Evolutionary conservation across 2,797 vertebrate genomes (phyloP).

Genomic region (Gymnothorax javanicus): DNA sequence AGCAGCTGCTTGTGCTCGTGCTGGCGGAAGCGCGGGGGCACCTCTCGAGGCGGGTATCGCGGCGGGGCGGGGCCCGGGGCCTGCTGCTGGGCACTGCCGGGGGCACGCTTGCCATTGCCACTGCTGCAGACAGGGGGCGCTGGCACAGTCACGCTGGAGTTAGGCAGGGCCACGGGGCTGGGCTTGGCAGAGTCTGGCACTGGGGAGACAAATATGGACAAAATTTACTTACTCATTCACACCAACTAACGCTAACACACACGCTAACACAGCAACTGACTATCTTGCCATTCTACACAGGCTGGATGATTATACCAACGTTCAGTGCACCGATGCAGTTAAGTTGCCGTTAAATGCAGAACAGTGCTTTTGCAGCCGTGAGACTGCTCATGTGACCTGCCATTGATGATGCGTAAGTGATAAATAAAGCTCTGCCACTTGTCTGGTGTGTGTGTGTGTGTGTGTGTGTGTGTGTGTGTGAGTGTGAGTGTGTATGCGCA

Average conservation of each 20-base stretch:
- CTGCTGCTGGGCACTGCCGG: conserved; percentile 77
- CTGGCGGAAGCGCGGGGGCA: conserved; percentile 95
- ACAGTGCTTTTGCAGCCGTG: no score
- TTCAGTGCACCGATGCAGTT: no score
- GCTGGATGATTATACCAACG: no score
- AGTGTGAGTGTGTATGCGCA: no score
- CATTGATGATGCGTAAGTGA: no score
- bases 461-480: no score
- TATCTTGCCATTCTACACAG: no score
- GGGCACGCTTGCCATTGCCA: conserved; percentile 75
- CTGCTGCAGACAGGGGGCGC: conserved; percentile 79
- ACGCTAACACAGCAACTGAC: no score
- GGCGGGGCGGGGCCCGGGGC: conserved; percentile 74
- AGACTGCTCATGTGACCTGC: no score
- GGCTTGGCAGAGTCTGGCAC: conserved; percentile 95
- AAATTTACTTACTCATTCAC: background rate
- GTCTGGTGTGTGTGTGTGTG: no score
- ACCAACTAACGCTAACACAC: background rate
- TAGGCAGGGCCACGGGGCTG: conserved; percentile 86
- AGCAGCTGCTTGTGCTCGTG: conserved; percentile 97
- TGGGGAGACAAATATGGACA: conserved; percentile 56
- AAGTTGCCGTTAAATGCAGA: no score
- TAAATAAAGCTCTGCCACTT: no score
- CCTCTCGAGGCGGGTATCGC: conserved; percentile 93
- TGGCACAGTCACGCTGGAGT: conserved; percentile 83